Evolutionary conservation across 1,140 invertebrate genomes (phyloP), one percentile per base, ranked within the genome.

Genomic region (Orussus abietinus): DNA sequence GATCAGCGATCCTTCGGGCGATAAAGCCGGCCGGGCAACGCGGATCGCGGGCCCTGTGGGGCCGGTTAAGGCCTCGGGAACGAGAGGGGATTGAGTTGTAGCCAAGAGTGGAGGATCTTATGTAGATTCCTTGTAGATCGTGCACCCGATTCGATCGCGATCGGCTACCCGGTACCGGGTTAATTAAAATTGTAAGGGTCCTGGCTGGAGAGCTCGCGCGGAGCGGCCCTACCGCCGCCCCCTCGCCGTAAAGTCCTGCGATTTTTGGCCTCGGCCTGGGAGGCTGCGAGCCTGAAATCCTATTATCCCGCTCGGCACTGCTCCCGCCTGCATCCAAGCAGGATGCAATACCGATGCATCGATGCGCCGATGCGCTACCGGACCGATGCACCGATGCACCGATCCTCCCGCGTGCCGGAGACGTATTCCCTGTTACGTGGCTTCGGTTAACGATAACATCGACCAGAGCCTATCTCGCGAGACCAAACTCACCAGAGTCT

Each of bases 111-210:
- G 68, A 74, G 69, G 68, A 74, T 74, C 69, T 74, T 72, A 74
- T 74, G 71, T 74, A 74, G 71, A 74, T 74, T 74, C 68, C 71
- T 74, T 74, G 71, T 74, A 74, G 71, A 74, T 74, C 71, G 71
- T 74, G 71, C 71, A 72, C 71, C 71, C 71, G 71, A 74, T 74
- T 72, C 66, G 71, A 74, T 74, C 66, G 69, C 68, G 66, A 74
- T 74, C 69, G 61, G 59, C 57, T 62, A 64, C 61, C 66, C 59
- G 63, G 64, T 68, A 69, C 63, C 66, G 62, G 66, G 65, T 72
- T 74, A 72, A 74, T 74, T 74, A 74, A 74, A 74, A 74, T 74
- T 69, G 68, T 66, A 70, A 51, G 54, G 59, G 42, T 52, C 56
- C 55, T n/a, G n/a, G n/a, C n/a, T n/a, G n/a, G n/a, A n/a, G 43